Base-by-base conservation (phyloP, 2,888 invertebrate genomes). In the Scaeva pyrastri region DNA sequence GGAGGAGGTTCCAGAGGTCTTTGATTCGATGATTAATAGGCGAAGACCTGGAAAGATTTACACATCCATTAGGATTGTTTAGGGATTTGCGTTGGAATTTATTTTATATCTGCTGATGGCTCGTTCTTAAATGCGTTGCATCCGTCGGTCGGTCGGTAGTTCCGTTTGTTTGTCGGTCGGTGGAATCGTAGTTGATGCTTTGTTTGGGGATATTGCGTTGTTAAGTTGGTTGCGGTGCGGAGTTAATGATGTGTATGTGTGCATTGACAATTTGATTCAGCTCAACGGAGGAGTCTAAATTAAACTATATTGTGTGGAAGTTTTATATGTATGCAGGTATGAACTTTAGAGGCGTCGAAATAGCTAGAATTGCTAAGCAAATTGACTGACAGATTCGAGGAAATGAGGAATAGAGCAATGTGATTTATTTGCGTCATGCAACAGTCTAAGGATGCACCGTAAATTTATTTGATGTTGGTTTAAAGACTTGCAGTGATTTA, bases 21-120 rank as follows among this genome's bases (percentile, higher is more conserved):
- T 80, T 85, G 85, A 80, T 85, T 76, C 60, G 80, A 85, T 85
- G 80, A 85, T 85, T 85, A 80, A 85, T 80, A 60, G 85, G 76
- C 72, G 76, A 80, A 50, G 72, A 55, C 72, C 75, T 76, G 72
- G 68, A 72, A 72, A 76, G 80, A 85, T 85, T 85, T 80, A 73
- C 85, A 81, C 85, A 60, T 76, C 85, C 85, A 85, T 85, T 85
- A 81, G 76, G 72, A 85, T 72, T 80, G 71, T 84, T 84, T 60
- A 45, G 68, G 85, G 76, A 80, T 84, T 84, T 84, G 79, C 12
- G 16, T 78, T 66, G 78, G 78, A 74, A 78, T 84, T 79, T 66
- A 76, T 68, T 76, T 72, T 52, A 75, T 72, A 76, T 55, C 21
- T 48, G 58, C n/a, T 31, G 31, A 31, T 52, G 66, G 50, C 26